phyloP scores from a whole-genome alignment of 2,888 invertebrate species.

The Synergus laeviventris region DNA sequence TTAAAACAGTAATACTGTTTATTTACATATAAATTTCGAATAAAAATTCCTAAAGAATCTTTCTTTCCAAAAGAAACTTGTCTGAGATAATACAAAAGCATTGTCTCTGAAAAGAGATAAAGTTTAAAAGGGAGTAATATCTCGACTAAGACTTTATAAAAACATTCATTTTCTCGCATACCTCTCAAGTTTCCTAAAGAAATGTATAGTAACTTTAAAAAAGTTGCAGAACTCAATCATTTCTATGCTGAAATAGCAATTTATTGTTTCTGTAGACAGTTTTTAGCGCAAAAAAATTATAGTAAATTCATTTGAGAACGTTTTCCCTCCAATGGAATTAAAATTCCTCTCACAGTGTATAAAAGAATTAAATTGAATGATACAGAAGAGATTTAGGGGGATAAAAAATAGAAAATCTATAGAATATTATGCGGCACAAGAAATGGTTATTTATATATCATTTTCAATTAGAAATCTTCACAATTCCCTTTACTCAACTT shows the following conservation, averaged over 20 bases:
- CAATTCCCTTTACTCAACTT: too few relatives aligned
- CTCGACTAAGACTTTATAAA: neutral
- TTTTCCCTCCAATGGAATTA: too few relatives aligned
- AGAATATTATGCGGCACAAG: too few relatives aligned
- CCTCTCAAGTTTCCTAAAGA: neutral
- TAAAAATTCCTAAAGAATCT: neutral
- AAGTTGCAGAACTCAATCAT: neutral
- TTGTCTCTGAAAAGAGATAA: neutral
- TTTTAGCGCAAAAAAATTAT: too few relatives aligned
- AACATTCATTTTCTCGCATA: neutral
- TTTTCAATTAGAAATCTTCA: neutral
- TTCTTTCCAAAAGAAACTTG: neutral
- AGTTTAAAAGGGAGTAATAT: neutral
- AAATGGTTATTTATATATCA: too few relatives aligned
- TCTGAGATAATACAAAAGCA: neutral
- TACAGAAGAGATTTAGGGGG: too few relatives aligned
- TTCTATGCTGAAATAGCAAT: neutral
- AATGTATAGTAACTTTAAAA: neutral
- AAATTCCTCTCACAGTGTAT: too few relatives aligned
- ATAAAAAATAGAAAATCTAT: too few relatives aligned
- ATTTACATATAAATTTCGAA: neutral
- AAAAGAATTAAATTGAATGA: too few relatives aligned
- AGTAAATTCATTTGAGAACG: too few relatives aligned
- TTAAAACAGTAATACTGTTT: neutral
- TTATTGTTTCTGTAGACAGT: neutral